Conservation (phyloP, 2,113 vertebrate genomes). For the Mirounga angustirostris region DNA sequence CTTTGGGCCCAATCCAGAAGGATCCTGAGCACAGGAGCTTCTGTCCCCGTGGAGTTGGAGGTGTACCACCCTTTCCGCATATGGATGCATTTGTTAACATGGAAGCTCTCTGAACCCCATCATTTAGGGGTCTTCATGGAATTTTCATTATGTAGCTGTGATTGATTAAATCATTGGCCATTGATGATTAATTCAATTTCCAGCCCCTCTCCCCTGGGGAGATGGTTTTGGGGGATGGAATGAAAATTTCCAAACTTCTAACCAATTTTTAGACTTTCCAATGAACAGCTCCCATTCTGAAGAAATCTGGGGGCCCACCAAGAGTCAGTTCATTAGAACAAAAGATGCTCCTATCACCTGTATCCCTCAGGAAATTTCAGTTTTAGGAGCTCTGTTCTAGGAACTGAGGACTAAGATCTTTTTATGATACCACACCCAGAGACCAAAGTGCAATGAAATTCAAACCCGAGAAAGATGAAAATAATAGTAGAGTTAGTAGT, state of each 20-base stretch:
- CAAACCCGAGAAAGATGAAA: background rate
- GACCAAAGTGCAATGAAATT: background rate
- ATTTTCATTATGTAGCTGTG: background rate
- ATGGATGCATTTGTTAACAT: too few species aligned
- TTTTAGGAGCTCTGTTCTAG: background rate
- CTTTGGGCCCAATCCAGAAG: background rate
- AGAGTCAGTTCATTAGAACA: background rate
- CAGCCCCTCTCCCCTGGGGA: background rate
- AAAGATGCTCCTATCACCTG: background rate
- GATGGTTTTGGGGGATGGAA: background rate
- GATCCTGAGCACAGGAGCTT: background rate
- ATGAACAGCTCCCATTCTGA: background rate
- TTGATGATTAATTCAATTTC: background rate
- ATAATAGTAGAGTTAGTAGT: background rate
- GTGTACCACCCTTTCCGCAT: fast-evolving
- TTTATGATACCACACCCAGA: background rate
- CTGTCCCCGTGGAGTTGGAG: background rate
- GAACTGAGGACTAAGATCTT: background rate
- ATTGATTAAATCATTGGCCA: background rate
- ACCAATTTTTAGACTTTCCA: background rate
- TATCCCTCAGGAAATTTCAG: background rate
- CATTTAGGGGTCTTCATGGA: background rate
- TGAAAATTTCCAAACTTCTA: background rate
- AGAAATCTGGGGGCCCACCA: background rate
- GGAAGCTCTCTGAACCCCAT: background rate